These are phyloP conservation scores for Diuraphis noxia DNA, from an alignment of 1,140 invertebrate genomes.

Conservation along the genomic window DNA sequence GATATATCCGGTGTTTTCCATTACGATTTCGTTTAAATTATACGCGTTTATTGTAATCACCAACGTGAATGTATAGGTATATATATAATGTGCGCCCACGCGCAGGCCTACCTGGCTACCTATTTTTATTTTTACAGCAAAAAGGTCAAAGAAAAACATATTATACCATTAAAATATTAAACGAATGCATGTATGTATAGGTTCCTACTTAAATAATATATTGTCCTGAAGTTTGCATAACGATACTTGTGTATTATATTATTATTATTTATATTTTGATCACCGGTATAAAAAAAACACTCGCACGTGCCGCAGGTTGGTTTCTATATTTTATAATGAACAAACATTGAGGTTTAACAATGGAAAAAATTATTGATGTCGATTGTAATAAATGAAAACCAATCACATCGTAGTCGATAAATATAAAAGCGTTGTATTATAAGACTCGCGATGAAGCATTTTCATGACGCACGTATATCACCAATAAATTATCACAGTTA, in stretches of 20 bases:
- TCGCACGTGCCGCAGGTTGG: no score
- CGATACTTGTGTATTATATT: background rate
- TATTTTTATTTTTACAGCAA: constrained; percentile 3
- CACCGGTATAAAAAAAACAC: background rate
- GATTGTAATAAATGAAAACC: background rate
- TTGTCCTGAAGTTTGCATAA: background rate
- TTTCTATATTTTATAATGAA: background rate
- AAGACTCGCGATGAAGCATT: background rate
- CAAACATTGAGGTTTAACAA: background rate
- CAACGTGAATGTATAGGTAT: background rate
- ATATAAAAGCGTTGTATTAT: background rate
- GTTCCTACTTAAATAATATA: background rate
- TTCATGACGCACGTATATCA: background rate
- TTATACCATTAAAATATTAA: background rate
- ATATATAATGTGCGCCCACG: background rate
- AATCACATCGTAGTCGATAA: background rate
- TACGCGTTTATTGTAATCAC: constrained; percentile 2
- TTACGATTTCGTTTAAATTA: constrained; percentile 36
- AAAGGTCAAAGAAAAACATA: background rate
- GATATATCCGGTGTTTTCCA: constrained; percentile 33
- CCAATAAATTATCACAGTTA: background rate
- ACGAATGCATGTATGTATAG: background rate
- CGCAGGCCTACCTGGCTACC: background rate
- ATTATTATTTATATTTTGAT: background rate
- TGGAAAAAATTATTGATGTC: background rate